Evolutionary conservation across 2,113 vertebrate genomes (phyloP).

Genomic region (Corapipo altera): DNA sequence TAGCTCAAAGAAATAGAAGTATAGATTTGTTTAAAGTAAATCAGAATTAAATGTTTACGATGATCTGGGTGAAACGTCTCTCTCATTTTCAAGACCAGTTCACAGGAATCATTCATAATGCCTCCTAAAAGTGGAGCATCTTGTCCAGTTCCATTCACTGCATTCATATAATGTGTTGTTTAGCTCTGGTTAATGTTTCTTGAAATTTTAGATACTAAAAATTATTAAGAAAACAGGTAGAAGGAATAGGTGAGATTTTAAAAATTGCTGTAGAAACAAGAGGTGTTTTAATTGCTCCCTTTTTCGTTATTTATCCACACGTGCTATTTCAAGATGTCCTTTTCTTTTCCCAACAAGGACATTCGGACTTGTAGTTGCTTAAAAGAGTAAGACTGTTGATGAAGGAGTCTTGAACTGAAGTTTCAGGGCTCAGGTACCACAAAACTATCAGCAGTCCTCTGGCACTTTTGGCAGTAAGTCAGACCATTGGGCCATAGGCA

Average conservation of each 20-base stretch:
- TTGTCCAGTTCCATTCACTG: background rate
- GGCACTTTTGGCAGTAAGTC: background rate
- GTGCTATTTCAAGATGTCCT: background rate
- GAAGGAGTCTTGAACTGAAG: background rate
- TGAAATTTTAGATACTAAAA: background rate
- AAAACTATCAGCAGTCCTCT: background rate
- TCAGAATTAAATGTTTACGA: background rate
- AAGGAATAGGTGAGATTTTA: background rate
- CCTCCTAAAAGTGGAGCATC: background rate
- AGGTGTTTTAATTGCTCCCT: background rate
- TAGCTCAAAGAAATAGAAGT: background rate
- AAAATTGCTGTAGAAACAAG: background rate
- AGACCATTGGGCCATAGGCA: background rate
- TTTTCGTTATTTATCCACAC: background rate
- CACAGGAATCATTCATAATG: background rate
- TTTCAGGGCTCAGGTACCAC: background rate
- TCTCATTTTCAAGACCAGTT: background rate
- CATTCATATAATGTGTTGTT: background rate
- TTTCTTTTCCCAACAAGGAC: background rate
- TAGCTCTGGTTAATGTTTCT: background rate
- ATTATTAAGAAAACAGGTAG: background rate
- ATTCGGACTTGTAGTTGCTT: background rate
- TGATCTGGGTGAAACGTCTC: background rate
- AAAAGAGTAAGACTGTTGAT: background rate
- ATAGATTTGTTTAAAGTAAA: background rate